Evolutionary conservation across 92 coral and sea anemone genomes (phyloP).

Genomic region (Diadumene lineata): DNA sequence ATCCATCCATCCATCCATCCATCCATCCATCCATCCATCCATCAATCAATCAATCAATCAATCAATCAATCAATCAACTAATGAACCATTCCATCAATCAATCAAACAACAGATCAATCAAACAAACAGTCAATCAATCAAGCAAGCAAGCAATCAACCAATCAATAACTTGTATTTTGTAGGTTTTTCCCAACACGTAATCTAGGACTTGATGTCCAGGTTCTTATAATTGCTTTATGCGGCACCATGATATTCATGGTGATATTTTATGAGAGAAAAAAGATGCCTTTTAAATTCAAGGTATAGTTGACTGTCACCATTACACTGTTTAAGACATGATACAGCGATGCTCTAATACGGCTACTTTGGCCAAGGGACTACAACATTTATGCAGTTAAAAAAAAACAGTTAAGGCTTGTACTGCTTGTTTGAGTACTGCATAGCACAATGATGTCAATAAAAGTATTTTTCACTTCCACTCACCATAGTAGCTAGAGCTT

Average conservation of each 20-base stretch:
- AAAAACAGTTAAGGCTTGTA: too few relatives aligned
- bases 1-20: background rate
- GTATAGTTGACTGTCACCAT: conserved; percentile 24
- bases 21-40: background rate
- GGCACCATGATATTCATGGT: conserved; percentile 70
- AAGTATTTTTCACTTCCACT: too few relatives aligned
- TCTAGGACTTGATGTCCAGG: conserved; percentile 85
- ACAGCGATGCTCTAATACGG: too few relatives aligned
- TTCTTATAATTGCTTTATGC: conserved; percentile 62
- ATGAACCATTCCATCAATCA: background rate
- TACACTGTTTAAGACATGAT: too few relatives aligned
- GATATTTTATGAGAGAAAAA: conserved; percentile 82
- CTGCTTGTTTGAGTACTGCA: too few relatives aligned
- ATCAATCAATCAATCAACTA: too few relatives aligned
- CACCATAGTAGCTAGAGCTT: too few relatives aligned
- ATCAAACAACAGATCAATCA: background rate
- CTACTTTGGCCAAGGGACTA: too few relatives aligned
- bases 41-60: too few relatives aligned
- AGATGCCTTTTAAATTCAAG: conserved; percentile 96
- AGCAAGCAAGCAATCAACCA: too few relatives aligned
- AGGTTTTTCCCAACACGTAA: conserved; percentile 76
- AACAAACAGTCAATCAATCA: background rate
- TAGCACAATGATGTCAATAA: too few relatives aligned
- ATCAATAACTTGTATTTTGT: background rate
- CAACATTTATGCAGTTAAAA: too few relatives aligned